phyloP scores from a whole-genome alignment of 2,113 vertebrate genomes.

The Psophia crepitans region DNA sequence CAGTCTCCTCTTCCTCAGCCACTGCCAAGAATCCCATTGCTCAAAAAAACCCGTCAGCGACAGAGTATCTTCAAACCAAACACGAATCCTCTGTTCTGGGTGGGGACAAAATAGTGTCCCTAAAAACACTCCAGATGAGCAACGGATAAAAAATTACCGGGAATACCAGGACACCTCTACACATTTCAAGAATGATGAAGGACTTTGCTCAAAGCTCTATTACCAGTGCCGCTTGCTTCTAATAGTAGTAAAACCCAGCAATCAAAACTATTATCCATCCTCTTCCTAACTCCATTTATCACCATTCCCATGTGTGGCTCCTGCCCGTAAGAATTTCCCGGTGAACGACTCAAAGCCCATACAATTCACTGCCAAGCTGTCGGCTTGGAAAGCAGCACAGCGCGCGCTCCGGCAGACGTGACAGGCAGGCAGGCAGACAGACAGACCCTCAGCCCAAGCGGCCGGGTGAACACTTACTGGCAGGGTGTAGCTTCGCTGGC shows the following conservation, averaged over 20 bases:
- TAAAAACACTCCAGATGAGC: neutral
- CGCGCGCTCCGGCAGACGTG: neutral
- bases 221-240: rapidly evolving
- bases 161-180: neutral
- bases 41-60: rapidly evolving
- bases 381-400: neutral
- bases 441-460: neutral
- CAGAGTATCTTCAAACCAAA: rapidly evolving
- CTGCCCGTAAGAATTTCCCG: neutral
- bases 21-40: neutral
- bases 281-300: neutral
- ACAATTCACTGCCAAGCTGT: rapidly evolving
- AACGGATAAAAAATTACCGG: neutral
- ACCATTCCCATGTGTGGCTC: neutral
- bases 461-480: neutral
- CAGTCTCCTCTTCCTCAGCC: neutral
- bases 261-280: neutral
- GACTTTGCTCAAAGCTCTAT: neutral
- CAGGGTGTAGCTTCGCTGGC: neutral
- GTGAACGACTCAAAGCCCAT: neutral
- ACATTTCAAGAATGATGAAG: neutral
- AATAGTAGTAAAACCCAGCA: neutral
- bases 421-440: neutral
- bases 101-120: neutral
- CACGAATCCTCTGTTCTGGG: neutral